phyloP scores from a whole-genome alignment of 2,797 vertebrate species.

The Pachyuromys duprasi region DNA sequence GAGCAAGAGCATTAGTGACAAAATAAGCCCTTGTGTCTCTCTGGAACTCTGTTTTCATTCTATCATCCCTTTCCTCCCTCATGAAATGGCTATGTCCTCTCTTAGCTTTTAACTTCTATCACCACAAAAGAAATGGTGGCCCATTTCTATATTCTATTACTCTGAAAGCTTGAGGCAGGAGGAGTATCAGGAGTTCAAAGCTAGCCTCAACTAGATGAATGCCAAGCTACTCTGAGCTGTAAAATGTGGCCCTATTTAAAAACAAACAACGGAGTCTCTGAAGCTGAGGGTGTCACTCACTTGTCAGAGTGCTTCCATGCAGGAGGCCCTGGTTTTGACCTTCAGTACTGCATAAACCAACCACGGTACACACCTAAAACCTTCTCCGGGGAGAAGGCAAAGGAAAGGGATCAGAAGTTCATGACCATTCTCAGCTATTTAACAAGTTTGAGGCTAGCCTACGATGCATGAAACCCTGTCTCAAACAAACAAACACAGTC shows the following conservation, averaged over 20 bases:
- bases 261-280: background rate
- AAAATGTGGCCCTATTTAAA: background rate
- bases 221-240: background rate
- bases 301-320: background rate
- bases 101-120: background rate
- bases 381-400: no score
- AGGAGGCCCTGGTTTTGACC: background rate
- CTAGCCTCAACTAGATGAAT: background rate
- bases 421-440: background rate
- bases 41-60: background rate
- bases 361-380: background rate
- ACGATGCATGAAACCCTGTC: background rate
- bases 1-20: no score
- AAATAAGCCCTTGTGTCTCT: background rate
- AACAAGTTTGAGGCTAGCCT: background rate
- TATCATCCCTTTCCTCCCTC: background rate
- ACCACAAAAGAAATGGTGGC: background rate
- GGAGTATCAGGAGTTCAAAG: background rate
- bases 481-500: background rate
- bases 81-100: background rate
- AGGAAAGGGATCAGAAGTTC: background rate
- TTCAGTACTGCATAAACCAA: background rate
- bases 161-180: background rate
- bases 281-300: background rate
- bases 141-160: background rate